These are phyloP conservation scores for Fundulus diaphanus DNA, from an alignment of 2,797 vertebrate genomes.

Conservation along the genomic window DNA sequence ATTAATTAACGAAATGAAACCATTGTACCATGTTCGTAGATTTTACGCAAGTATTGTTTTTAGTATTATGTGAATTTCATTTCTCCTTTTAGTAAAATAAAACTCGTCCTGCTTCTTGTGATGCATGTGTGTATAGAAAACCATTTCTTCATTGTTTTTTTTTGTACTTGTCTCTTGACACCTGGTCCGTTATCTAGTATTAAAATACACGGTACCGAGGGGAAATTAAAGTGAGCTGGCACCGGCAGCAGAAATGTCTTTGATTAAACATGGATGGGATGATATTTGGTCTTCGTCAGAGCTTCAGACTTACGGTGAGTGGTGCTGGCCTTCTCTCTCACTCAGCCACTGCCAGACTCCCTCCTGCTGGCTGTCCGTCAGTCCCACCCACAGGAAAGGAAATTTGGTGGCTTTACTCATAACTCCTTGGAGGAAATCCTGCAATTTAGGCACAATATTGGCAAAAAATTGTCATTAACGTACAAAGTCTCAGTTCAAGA, in stretches of 20 bases:
- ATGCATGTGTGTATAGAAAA: not conserved
- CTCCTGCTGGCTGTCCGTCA: slow-evolving; percentile 50
- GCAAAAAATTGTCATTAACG: not conserved
- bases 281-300: not conserved
- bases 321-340: slow-evolving; percentile 34
- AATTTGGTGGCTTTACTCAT: slow-evolving; percentile 8
- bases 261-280: too few species aligned
- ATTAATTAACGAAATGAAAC: not conserved
- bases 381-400: slow-evolving; percentile 59
- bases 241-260: not conserved
- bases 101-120: not conserved
- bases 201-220: not conserved
- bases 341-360: slow-evolving; percentile 58
- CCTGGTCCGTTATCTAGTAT: not conserved
- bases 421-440: slow-evolving; percentile 54
- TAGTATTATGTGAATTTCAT: not conserved
- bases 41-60: not conserved
- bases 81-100: not conserved
- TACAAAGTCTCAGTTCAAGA: not conserved
- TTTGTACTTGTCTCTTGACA: not conserved
- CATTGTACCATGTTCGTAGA: not conserved
- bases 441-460: not conserved
- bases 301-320: slow-evolving; percentile 41
- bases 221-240: not conserved
- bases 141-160: not conserved